Evolutionary conservation across 2,888 invertebrate genomes (phyloP).

Genomic region (Eledone cirrhosa): DNA sequence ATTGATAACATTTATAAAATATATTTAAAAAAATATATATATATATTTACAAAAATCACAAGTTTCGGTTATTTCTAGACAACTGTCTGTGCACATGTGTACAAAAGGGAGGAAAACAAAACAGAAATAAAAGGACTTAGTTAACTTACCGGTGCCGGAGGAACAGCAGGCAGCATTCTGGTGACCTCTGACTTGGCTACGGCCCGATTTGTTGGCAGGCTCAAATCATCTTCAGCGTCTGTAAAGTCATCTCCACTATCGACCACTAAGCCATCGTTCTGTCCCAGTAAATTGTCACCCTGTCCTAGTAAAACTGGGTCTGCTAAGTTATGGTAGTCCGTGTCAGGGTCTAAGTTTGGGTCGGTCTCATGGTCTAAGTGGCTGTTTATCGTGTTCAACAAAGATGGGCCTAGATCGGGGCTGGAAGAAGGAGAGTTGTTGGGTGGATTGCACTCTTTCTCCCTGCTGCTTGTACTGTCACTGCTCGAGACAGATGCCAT

Average conservation of each 20-base stretch:
- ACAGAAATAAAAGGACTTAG: not conserved
- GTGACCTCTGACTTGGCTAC: conserved; percentile 1
- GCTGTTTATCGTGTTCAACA: not conserved
- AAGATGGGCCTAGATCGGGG: not conserved
- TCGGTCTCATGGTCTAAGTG: not conserved
- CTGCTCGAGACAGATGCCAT: conserved; percentile 16
- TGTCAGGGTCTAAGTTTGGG: conserved; percentile 1
- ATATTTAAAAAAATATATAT: no score
- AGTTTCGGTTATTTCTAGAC: no score
- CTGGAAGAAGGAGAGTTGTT: conserved; percentile 23
- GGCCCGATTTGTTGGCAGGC: not conserved
- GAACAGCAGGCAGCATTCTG: conserved; percentile 6
- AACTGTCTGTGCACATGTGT: not conserved
- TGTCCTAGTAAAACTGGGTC: conserved; percentile 10
- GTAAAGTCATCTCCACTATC: conserved; percentile 25
- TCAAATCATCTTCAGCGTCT: conserved; percentile 19
- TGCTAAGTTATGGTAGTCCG: not conserved
- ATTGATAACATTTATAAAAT: no score
- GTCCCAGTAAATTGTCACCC: conserved; percentile 9
- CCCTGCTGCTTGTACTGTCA: conserved; percentile 16
- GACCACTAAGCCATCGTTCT: conserved; percentile 2
- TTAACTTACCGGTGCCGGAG: not conserved
- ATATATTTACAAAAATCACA: no score
- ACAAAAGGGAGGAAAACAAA: not conserved
- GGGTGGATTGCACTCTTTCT: conserved; percentile 9